Percentiles rank a stretch among this genome's conserved stretches.
These are phyloP conservation scores for Semotilus atromaculatus DNA, from an alignment of 2,797 vertebrate genomes.

Conservation along the genomic window DNA sequence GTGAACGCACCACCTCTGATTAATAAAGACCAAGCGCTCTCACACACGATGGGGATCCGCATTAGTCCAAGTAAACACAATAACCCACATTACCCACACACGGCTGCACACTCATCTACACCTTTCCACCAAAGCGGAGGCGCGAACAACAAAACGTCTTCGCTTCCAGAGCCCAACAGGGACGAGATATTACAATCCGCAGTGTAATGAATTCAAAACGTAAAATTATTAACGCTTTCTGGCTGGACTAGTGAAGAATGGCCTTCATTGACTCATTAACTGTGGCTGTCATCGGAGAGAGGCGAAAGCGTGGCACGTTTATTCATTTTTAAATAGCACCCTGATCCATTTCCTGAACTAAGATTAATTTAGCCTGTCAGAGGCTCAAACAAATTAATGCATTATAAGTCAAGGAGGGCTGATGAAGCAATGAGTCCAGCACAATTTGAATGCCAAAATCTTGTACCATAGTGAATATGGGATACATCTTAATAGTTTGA, in stretches of 20 bases:
- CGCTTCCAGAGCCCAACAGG: constrained; percentile 58
- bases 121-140: constrained; percentile 26
- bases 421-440: constrained; percentile 48
- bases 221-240: constrained; percentile 68
- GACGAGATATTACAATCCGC: constrained; percentile 61
- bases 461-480: background rate
- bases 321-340: constrained; percentile 74
- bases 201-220: constrained; percentile 76
- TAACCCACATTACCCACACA: constrained; percentile 45
- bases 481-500: background rate
- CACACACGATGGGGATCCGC: constrained; percentile 45
- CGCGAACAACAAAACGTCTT: constrained; percentile 47
- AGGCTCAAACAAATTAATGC: constrained; percentile 46
- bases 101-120: constrained; percentile 38
- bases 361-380: constrained; percentile 71
- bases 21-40: constrained; percentile 56
- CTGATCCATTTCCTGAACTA: constrained; percentile 73
- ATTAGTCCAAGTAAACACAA: constrained; percentile 63
- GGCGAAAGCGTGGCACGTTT: constrained; percentile 62
- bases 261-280: constrained; percentile 77
- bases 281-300: constrained; percentile 56
- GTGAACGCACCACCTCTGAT: constrained; percentile 54
- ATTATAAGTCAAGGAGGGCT: constrained; percentile 28
- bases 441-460: constrained; percentile 40
- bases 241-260: constrained; percentile 74